Evolutionary conservation across 2,797 vertebrate genomes (phyloP), one percentile per base, ranked within the genome.

Genomic region (Poeciliopsis gracilis): DNA sequence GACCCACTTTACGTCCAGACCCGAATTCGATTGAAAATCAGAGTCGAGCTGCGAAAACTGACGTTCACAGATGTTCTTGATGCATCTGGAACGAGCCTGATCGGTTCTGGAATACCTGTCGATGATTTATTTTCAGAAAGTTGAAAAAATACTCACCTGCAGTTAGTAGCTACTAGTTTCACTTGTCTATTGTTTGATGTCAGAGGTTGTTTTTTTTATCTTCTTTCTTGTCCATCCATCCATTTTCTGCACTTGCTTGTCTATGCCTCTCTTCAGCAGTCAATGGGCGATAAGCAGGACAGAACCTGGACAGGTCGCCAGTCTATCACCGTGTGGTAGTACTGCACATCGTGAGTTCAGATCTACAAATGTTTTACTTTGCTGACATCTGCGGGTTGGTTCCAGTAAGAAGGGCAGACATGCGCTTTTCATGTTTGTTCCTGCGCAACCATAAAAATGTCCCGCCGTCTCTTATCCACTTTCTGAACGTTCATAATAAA

Each of bases 351-450:
- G 6, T n/a, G 55, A 12, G n/a, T 59, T 61, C 2, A 61, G 6
- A 61, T 61, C 59, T 2, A 18, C 6, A 30, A 61, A 33, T 33
- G 16, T 61, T 18, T 33, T 28, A 33, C 30, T 33, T 33, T 61
- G 59, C 59, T 61, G 59, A 61, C 59, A 61, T 61, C 59, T 61
- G 59, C 28, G 33, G 59, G 28, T 61, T 61, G 59, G 59, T 61
- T 33, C 6, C 15, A 33, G 28, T 61, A 18, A 18, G 11, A 61
- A 61, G 2, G 2, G 15, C 30, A 61, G 15, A 7, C 59, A 9
- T 61, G 7, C 30, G 33, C 6, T 18, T 38, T 38, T 61, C 30
- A 61, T 7, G 0, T 38, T 38, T 38, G 38, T 7, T 38, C 38
- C 5, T 6, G 38, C 38, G 5, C 38, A 38, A 38, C 0, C 38